Conservation (phyloP, 2,797 vertebrate genomes). For the Potorous gilbertii region DNA sequence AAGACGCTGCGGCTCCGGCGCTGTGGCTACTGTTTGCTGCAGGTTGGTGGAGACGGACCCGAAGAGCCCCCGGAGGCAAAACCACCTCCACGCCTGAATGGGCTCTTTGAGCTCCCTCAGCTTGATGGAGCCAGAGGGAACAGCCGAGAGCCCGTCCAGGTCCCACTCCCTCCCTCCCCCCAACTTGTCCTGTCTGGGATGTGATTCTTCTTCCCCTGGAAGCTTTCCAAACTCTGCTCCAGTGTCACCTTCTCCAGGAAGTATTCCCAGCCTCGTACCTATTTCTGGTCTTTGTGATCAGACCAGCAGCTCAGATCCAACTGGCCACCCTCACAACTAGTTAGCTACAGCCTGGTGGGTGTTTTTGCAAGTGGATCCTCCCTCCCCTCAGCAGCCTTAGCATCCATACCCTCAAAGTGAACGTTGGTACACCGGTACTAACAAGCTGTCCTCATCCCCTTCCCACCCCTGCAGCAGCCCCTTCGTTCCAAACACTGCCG, state of each 20-base stretch:
- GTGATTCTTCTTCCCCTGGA: background rate
- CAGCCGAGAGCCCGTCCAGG: background rate
- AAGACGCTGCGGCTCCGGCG: conserved; percentile 85
- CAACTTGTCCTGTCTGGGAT: background rate
- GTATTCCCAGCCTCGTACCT: background rate
- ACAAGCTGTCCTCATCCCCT: background rate
- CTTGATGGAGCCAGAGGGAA: background rate
- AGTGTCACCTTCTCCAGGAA: conserved; percentile 27
- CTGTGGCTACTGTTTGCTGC: conserved; percentile 93
- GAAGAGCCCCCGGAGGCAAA: background rate
- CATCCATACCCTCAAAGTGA: background rate
- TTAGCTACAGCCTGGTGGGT: background rate
- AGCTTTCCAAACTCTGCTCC: background rate
- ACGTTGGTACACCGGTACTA: background rate
- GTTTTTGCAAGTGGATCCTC: background rate
- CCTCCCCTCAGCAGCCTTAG: background rate
- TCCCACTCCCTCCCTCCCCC: background rate
- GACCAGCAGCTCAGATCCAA: background rate
- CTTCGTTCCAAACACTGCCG: conserved; percentile 95
- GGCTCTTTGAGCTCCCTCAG: background rate
- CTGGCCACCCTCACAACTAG: background rate
- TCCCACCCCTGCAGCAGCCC: conserved; percentile 89
- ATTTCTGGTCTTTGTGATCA: background rate
- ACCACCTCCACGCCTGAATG: background rate
- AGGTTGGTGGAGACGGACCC: conserved; percentile 83